phyloP scores from a whole-genome alignment of 1,140 invertebrate species.

The Phthorimaea operculella region DNA sequence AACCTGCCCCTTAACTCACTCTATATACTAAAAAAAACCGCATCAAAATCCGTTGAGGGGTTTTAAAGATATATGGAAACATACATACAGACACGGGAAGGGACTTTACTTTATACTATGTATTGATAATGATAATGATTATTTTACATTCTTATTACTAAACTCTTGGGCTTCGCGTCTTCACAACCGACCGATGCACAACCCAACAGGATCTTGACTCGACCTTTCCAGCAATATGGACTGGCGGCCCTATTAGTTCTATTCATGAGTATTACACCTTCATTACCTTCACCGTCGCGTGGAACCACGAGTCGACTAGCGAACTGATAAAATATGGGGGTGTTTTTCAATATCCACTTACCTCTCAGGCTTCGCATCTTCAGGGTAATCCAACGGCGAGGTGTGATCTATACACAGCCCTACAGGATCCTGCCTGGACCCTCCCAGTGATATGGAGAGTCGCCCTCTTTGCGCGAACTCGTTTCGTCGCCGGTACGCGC shows the following conservation, averaged over 20 bases:
- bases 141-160: no score
- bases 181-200: constrained; percentile 69
- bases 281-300: constrained; percentile 92
- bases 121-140: no score
- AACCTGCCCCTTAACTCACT: no score
- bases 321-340: no score
- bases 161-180: constrained; percentile 54
- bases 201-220: constrained; percentile 89
- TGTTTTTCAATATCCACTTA: no score
- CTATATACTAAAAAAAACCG: no score
- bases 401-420: constrained; percentile 83
- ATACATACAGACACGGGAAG: no score
- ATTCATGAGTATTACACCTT: constrained; percentile 85
- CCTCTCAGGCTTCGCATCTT: constrained; percentile 54
- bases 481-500: constrained; percentile 89
- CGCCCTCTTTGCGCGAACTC: constrained; percentile 83
- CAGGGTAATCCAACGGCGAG: constrained; percentile 43
- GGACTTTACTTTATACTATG: no score
- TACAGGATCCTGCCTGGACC: constrained; percentile 89
- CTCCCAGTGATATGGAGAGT: constrained; percentile 86
- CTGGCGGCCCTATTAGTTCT: constrained; percentile 82
- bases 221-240: constrained; percentile 88
- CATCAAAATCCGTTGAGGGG: no score
- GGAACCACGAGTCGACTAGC: no score
- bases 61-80: no score